Base-by-base conservation (phyloP, 2,797 vertebrate genomes). In the Darevskia mixta region DNA sequence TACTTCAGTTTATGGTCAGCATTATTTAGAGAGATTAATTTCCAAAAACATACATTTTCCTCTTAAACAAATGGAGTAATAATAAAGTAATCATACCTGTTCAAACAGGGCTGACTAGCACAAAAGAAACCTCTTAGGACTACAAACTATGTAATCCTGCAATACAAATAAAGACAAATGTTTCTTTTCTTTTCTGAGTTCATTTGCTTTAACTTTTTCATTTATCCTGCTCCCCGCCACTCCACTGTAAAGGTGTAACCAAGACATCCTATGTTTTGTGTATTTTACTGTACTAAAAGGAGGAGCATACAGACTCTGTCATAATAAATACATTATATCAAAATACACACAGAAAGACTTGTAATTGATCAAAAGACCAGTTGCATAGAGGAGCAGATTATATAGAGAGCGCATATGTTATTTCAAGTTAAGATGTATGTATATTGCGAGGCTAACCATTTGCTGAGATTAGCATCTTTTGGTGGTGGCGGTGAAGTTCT, bases 1-100 rank as follows among this genome's bases (percentile, higher is more conserved):
- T 96, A 89, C 45, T 89, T 88, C 93, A 96, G 88, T 84, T 95
- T 96, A 92, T 92, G 91, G 90, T 95, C 94, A 93, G 94, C 88
- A 91, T 92, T 89, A 86, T 93, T 95, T 95, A 92, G 92, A 94
- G 71, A 92, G 94, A 96, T 95, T 96, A 95, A 96, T 96, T 96
- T 96, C 87, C 93, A 61, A 95, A 89, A 91, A 92, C 92, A 88
- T 90, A 78, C 43, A 79, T 90, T 91, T 93, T 95, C 91, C 89
- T 92, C 90, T 95, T 92, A 94, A 96, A 95, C 82, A 95, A 95
- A 94, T 91, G 67, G 86, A 89, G 77, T 94, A 94, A 95, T 91
- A 94, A 89, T 92, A 93, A 88, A 87, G 78, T 92, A 88, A 88
- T 94, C 89, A 32, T 95, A 94, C 91, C 82, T 85, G 87, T 75